Percentiles rank a stretch among this genome's conserved stretches.
phyloP scores from a whole-genome alignment of 1,140 invertebrate species.

The Leptestheria dahalacensis region DNA sequence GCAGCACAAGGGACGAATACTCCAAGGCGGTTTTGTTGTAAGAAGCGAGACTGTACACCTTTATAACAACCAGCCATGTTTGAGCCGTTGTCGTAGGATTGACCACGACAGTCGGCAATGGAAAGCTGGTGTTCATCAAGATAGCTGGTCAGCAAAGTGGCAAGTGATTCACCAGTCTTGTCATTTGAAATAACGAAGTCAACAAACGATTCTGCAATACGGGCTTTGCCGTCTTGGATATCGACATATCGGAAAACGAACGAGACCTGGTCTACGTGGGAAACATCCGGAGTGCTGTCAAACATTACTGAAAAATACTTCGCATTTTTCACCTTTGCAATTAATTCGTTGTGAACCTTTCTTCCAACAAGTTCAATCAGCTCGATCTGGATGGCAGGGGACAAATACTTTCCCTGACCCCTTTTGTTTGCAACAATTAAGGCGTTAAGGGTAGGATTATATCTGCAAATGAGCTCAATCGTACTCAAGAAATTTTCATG shows the following conservation, averaged over 20 bases:
- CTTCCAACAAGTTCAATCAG: neutral
- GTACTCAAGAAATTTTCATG: neutral
- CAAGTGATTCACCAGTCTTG: slow-evolving; percentile 6
- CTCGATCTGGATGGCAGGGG: neutral
- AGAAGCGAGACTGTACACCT: slow-evolving; percentile 17
- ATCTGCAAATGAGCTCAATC: neutral
- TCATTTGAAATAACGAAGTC: neutral
- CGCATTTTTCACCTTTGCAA: slow-evolving; percentile 23
- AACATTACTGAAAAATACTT: slow-evolving; percentile 29
- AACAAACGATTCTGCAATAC: slow-evolving; percentile 3
- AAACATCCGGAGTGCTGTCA: slow-evolving; percentile 28
- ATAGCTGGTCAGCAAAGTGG: neutral
- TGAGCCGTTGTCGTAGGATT: neutral
- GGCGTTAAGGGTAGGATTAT: neutral
- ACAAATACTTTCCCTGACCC: neutral
- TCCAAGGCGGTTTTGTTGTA: neutral
- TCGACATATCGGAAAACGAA: slow-evolving; percentile 15
- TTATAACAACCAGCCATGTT: neutral
- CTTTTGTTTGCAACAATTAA: neutral
- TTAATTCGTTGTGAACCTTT: slow-evolving; percentile 20
- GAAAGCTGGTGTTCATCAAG: slow-evolving; percentile 15
- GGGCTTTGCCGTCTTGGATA: neutral
- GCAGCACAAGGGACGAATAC: slow-evolving; percentile 1
- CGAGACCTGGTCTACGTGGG: slow-evolving; percentile 28
- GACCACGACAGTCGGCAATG: slow-evolving; percentile 17